These are phyloP conservation scores for Sebastes cheni DNA, from an alignment of 2,797 vertebrate species.

Conservation along the genomic window DNA sequence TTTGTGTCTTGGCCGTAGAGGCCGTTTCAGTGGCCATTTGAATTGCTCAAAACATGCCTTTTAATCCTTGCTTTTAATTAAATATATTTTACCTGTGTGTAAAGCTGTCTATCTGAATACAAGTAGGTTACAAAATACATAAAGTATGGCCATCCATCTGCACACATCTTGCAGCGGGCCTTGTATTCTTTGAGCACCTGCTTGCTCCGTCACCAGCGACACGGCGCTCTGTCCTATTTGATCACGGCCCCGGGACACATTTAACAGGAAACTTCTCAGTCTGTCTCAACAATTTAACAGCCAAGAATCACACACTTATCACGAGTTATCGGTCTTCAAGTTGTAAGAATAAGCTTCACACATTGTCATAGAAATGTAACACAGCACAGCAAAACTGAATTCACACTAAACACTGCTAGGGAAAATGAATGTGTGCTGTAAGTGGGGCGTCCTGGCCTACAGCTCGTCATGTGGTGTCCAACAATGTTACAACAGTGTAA, in stretches of 20 bases:
- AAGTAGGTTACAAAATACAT: background rate
- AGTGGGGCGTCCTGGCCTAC: background rate
- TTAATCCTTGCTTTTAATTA: background rate
- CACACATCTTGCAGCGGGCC: background rate
- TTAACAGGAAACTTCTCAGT: slow-evolving; percentile 32
- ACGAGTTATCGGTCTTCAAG: background rate
- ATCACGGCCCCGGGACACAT: slow-evolving; percentile 22
- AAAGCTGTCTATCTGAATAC: background rate
- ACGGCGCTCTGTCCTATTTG: slow-evolving; percentile 2
- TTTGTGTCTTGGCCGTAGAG: background rate
- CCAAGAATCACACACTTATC: slow-evolving; percentile 17
- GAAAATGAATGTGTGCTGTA: background rate
- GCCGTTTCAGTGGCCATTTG: background rate
- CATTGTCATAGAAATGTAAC: slow-evolving; percentile 42
- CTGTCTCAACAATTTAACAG: slow-evolving; percentile 43
- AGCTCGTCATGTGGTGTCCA: background rate
- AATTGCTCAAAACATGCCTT: background rate
- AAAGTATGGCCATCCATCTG: background rate
- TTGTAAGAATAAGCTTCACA: slow-evolving; percentile 27
- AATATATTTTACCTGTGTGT: background rate
- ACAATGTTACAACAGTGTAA: background rate
- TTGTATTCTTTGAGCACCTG: background rate
- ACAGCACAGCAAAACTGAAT: background rate
- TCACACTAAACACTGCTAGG: background rate
- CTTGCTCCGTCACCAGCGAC: background rate